These are phyloP conservation scores for Argya squamiceps DNA, from an alignment of 2,797 vertebrate species.

Conservation along the genomic window DNA sequence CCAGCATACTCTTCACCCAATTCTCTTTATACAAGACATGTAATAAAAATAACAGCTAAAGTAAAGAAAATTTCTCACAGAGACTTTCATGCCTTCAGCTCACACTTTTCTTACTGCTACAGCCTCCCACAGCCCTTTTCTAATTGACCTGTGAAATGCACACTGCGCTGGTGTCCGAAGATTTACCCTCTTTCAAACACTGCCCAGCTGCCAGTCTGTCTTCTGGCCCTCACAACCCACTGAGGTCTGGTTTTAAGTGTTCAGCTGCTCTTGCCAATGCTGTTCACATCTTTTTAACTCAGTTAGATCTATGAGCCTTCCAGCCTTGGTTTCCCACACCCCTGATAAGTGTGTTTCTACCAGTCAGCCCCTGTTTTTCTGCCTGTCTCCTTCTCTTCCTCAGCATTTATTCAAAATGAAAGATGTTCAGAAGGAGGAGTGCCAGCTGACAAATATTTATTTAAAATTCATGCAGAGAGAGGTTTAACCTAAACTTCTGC, in stretches of 20 bases:
- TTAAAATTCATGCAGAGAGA: background rate
- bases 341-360: background rate
- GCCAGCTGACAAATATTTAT: background rate
- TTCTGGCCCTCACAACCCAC: background rate
- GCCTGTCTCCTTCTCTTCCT: background rate
- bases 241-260: background rate
- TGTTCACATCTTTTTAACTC: background rate
- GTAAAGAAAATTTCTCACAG: background rate
- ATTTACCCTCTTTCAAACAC: background rate
- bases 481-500: background rate
- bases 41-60: constrained; percentile 38
- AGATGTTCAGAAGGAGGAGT: background rate
- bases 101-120: background rate
- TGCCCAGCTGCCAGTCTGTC: background rate
- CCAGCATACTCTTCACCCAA: background rate
- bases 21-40: constrained; percentile 23
- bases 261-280: background rate
- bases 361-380: background rate
- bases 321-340: background rate
- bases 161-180: background rate
- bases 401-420: background rate
- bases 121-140: background rate
- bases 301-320: background rate
- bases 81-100: background rate
- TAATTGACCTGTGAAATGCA: background rate